Evolutionary conservation across 2,113 vertebrate genomes (phyloP), one percentile per base, ranked within the genome.

Genomic region (Cynopterus brachyotis): DNA sequence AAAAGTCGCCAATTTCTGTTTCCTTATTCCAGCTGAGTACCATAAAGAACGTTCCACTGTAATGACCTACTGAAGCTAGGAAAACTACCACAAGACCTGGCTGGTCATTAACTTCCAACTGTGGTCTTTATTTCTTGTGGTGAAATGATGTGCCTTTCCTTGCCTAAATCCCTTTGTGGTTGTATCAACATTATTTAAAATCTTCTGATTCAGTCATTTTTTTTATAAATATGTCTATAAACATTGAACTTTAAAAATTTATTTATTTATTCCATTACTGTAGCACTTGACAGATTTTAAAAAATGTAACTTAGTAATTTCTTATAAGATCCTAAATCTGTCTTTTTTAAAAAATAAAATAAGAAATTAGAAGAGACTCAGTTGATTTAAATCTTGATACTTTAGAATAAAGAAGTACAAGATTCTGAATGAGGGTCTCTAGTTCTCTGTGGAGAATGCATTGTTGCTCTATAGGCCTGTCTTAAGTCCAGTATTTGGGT

Each of bases 291-390:
- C 97, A 97, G 94, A 97, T 86, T 95, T 98, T 45, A 89, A 98
- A 98, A 98, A 98, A 94, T 98, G 98, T 98, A 95, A 97, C 85
- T 96, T 98, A 97, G 87, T 97, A 97, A 97, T 97, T 98, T 98
- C 96, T 97, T 75, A n/a, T 91, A 84, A 95, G 97, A 78, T 91
- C 91, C 93, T 59, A 97, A 97, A 97, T 97, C 86, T 97, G 55
- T 97, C 98, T 98, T 98, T 98, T 97, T 96, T 95, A 96, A 97
- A 97, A 98, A 96, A 96, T 91, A 87, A 95, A 97, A 98, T 97
- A 96, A 98, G 98, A 98, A 96, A 92, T 86, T 89, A 97, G 87
- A 91, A 97, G 96, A 98, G 59, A 57, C 85, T 97, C 83, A 47
- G 88, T 94, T 97, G 57, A 92, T 97, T 92, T 91, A 89, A 67